phyloP scores from a whole-genome alignment of 2,113 vertebrate genomes.

The Xyliphius kryptos region DNA sequence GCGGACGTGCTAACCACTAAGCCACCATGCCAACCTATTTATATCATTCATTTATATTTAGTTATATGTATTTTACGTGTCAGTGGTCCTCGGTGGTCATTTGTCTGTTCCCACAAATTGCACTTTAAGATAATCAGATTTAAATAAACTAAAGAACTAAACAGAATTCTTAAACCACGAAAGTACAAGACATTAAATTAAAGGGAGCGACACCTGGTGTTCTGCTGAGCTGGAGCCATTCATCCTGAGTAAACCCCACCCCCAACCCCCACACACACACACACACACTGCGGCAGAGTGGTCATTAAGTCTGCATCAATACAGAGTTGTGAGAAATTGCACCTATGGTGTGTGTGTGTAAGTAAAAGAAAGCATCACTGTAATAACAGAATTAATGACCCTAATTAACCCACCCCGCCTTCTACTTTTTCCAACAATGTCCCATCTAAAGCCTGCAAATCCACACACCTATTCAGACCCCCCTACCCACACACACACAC shows the following conservation, averaged over 20 bases:
- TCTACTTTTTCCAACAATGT: constrained; percentile 30
- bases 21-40: too few relatives aligned
- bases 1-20: too few relatives aligned
- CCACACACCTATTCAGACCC: constrained; percentile 9
- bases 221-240: constrained; percentile 5
- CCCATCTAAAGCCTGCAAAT: constrained; percentile 35
- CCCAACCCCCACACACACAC: constrained; percentile 7
- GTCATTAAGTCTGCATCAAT: constrained; percentile 42
- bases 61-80: too few relatives aligned
- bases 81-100: too few relatives aligned
- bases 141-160: not conserved
- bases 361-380: constrained; percentile 21
- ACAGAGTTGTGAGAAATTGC: constrained; percentile 44
- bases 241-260: constrained; percentile 15
- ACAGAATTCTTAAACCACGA: not conserved
- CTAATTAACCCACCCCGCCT: constrained; percentile 49
- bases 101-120: too few relatives aligned
- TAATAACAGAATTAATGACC: constrained; percentile 50
- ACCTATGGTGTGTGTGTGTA: constrained; percentile 25
- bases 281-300: constrained; percentile 10
- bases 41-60: too few relatives aligned
- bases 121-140: not conserved
- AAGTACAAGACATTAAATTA: not conserved
- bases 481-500: constrained; percentile 24
- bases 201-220: not conserved